Evolutionary conservation across 2,888 invertebrate genomes (phyloP), one percentile per base, ranked within the genome.

Genomic region (Anorthoa munda): DNA sequence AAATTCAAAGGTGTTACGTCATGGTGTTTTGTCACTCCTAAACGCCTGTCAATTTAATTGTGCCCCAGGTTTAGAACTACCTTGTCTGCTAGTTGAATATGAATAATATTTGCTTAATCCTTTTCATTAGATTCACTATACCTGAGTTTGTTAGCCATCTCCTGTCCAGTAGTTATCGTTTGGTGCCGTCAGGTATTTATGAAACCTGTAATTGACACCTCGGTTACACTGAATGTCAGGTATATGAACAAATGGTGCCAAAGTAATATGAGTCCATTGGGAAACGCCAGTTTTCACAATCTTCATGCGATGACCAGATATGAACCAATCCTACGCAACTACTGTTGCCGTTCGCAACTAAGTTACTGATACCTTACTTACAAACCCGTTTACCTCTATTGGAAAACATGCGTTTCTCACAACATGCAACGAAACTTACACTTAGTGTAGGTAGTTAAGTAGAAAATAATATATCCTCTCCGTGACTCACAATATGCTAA

Each of bases 291-390:
- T 71, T 79, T 77, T 72, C 79, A 71, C 74, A 85, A 79, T 67
- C 69, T 48, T 79, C 74, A 86, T 73, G 72, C 60, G 75, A 85
- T 75, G 70, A 66, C 55, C 72, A 67, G 65, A 83, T 83, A 81
- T 60, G 69, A 81, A 75, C 73, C 55, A 21, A 65, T 2, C 55
- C 55, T 65, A 69, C 67, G 72, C 68, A 83, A 76, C 53, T 26
- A 55, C 63, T 78, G 58, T 58, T 53, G 56, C 59, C 59, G 66
- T 63, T 73, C 11, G 48, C 48, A 75, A 69, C 66, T 65, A 50
- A 23, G 23, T 67, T 61, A 66, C 55, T 59, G 60, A 70, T 58
- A 77, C 39, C 55, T 56, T 74, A 53, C 59, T 66, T 70, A 56
- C 23, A 72, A 75, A 75, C 72, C 21, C 21, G 75, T 74, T 75